Evolutionary conservation across 2,888 invertebrate genomes (phyloP), one percentile per base, ranked within the genome.

Genomic region (Ernsta delagoae): DNA sequence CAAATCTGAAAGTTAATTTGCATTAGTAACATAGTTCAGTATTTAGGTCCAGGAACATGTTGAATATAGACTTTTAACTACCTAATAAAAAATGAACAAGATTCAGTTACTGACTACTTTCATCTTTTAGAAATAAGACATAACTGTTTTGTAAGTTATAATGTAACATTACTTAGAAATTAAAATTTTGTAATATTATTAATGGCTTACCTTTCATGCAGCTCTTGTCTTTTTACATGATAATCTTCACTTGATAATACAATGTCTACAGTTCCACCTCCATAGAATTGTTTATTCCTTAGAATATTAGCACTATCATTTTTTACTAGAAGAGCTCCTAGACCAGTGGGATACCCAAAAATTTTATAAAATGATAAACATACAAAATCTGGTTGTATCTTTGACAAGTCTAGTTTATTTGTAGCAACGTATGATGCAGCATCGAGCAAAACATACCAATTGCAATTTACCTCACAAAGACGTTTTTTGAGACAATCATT

Each of bases 331-430:
- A 99, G 85, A 9, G 98, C 98, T 41, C 99, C 99, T 16, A 99
- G 90, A 3, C 99, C 99, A 63, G 99, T 99, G 1, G 99, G 99
- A 86, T 97, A 99, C 24, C 95, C 95, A 93, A 99, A 99, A 80
- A 99, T 97, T 94, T 99, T 99, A 90, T 99, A 99, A 92, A 99
- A 99, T 0, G 99, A 99, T 16, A 99, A 70, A 68, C 96, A 95
- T 0, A 99, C 96, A 93, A 98, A 99, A 88, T 99, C 98, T 4
- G 99, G 98, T 73, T 96, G 95, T 70, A 92, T 91, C 62, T 81
- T 77, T 0, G 94, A 93, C 68, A 99, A 93, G 92, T 99, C 96
- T 64, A 99, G 89, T 65, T 91, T 93, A 83, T 95, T 97, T 12
- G 98, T 97, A 5, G 97, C 94, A 0, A 96, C 96, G 90, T 94